These are phyloP conservation scores for Fistularia commersonii DNA, from an alignment of 2,797 vertebrate species.

Conservation along the genomic window DNA sequence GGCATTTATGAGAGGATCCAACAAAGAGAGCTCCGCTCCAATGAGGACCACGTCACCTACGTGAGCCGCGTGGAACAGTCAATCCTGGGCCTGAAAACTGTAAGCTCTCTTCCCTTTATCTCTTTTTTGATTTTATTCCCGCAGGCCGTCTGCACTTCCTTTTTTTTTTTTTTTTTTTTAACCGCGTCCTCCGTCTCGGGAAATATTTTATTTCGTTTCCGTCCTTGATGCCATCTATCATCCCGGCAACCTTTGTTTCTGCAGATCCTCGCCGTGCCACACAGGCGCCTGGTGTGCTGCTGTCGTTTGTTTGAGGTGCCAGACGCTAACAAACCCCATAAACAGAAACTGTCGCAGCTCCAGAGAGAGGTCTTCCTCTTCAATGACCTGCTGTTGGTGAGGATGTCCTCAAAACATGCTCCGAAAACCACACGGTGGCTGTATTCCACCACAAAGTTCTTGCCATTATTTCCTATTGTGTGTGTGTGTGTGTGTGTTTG, in stretches of 20 bases:
- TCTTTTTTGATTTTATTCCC: constrained; percentile 5
- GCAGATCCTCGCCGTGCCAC: constrained; percentile 92
- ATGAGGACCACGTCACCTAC: constrained; percentile 97
- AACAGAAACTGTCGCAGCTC: constrained; percentile 95
- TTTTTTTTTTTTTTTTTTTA: constrained; percentile 5
- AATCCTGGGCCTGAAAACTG: constrained; percentile 92
- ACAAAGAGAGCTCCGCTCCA: constrained; percentile 94
- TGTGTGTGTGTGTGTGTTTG: constrained; percentile 5
- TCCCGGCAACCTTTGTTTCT: constrained; percentile 2
- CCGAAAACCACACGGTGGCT: background rate
- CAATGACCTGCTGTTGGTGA: constrained; percentile 96
- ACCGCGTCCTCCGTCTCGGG: background rate
- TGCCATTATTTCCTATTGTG: background rate
- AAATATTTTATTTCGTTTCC: constrained; percentile 22
- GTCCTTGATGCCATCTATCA: constrained; percentile 33
- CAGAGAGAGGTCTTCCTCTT: constrained; percentile 99
- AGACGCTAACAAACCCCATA: constrained; percentile 95
- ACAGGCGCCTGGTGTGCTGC: constrained; percentile 96
- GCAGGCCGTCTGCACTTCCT: constrained; percentile 16
- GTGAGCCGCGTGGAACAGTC: constrained; percentile 98
- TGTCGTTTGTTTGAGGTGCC: constrained; percentile 96
- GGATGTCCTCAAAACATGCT: constrained; percentile 22
- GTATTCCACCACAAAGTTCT: background rate
- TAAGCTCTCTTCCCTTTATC: constrained; percentile 52
- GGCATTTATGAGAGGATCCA: constrained; percentile 98